Conservation (phyloP, 1,140 invertebrate genomes). For the Dendrolimus kikuchii region DNA sequence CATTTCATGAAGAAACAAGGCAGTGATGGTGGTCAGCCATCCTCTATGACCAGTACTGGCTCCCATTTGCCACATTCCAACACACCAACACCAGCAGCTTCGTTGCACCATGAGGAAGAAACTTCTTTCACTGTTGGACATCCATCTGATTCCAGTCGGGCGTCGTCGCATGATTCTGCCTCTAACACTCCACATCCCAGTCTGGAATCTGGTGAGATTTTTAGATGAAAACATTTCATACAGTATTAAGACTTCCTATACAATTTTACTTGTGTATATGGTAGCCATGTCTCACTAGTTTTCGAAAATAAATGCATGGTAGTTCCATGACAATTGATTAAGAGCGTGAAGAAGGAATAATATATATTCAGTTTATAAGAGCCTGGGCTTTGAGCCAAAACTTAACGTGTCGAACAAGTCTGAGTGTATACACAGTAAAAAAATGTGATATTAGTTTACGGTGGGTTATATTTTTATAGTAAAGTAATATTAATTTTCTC, state of each 20-base stretch:
- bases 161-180: conserved; percentile 55
- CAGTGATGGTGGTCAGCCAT: conserved; percentile 67
- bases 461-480: too few relatives aligned
- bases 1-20: conserved; percentile 78
- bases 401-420: too few relatives aligned
- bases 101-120: conserved; percentile 63
- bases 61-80: conserved; percentile 49
- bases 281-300: too few relatives aligned
- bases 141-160: conserved; percentile 57
- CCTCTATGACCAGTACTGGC: conserved; percentile 61
- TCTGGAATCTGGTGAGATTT: conserved; percentile 56
- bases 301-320: too few relatives aligned
- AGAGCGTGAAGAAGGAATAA: too few relatives aligned
- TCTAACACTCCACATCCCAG: conserved; percentile 64
- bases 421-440: too few relatives aligned
- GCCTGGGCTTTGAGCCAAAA: too few relatives aligned
- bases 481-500: not conserved
- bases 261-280: too few relatives aligned
- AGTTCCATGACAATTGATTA: too few relatives aligned
- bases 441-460: too few relatives aligned
- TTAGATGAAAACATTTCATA: not conserved
- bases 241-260: too few relatives aligned
- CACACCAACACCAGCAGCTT: conserved; percentile 46
- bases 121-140: conserved; percentile 68
- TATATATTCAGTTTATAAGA: too few relatives aligned